A percentile compares a stretch with the other conserved stretches of the same genome.
Evolutionary conservation across 2,797 vertebrate genomes (phyloP).

Genomic region (Chelidonichthys spinosus): DNA sequence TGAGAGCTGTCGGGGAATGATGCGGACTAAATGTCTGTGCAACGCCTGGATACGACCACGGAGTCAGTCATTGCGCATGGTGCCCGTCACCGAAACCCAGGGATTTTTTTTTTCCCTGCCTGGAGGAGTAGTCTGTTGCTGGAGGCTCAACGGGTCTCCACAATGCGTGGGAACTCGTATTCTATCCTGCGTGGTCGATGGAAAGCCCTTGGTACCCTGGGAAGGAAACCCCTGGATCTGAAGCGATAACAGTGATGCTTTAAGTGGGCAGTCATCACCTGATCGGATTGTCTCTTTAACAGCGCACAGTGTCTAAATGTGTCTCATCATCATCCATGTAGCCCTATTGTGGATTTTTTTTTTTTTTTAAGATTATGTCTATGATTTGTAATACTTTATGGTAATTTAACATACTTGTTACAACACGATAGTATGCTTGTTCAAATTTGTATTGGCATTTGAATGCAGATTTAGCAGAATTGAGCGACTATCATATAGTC

Average conservation of each 20-base stretch:
- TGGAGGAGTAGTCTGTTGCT: conserved; percentile 56
- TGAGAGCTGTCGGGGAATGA: conserved; percentile 76
- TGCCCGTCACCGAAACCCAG: conserved; percentile 64
- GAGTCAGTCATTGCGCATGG: conserved; percentile 79
- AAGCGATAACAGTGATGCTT: conserved; percentile 70
- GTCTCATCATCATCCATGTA: conserved; percentile 31
- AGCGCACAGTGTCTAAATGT: conserved; percentile 38
- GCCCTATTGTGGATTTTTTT: neutral
- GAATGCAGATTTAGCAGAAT: neutral
- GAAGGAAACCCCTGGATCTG: conserved; percentile 85
- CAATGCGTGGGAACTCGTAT: conserved; percentile 72
- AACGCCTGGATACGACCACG: conserved; percentile 50
- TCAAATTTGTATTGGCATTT: neutral
- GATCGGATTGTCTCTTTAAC: conserved; percentile 51
- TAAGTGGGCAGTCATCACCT: conserved; percentile 73
- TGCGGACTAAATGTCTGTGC: conserved; percentile 77
- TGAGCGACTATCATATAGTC: neutral
- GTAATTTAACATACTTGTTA: neutral
- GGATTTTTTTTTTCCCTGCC: conserved; percentile 21
- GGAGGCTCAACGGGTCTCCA: conserved; percentile 57
- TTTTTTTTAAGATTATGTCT: neutral
- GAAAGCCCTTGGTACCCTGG: conserved; percentile 82
- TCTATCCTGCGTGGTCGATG: conserved; percentile 66
- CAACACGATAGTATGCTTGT: neutral
- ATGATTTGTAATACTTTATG: neutral